A percentile compares a stretch with the other conserved stretches of the same genome.
Evolutionary conservation across 2,797 vertebrate genomes (phyloP).

Genomic region (Anabacerthia variegaticeps): DNA sequence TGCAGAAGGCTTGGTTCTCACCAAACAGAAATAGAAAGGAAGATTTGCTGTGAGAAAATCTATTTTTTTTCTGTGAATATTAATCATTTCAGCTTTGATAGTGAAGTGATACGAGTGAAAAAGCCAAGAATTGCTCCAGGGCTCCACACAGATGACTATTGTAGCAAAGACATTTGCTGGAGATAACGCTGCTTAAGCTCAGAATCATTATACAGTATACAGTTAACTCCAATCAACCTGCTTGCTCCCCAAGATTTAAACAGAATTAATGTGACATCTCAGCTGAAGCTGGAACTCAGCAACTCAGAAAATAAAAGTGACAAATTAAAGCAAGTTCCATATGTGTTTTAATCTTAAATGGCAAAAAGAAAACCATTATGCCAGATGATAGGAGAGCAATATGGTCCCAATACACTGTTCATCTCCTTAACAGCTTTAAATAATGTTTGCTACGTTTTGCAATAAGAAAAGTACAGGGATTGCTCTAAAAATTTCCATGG

Average conservation of each 20-base stretch:
- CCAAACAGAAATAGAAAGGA: constrained; percentile 52
- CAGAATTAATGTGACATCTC: constrained; percentile 58
- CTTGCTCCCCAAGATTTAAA: constrained; percentile 47
- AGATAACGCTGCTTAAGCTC: constrained; percentile 62
- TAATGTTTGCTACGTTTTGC: not conserved
- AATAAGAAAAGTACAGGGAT: not conserved
- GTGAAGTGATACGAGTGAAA: constrained; percentile 53
- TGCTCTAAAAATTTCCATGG: not conserved
- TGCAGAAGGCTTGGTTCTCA: constrained; percentile 47
- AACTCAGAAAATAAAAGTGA: constrained; percentile 61
- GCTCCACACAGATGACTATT: constrained; percentile 58
- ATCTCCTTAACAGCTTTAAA: constrained; percentile 40
- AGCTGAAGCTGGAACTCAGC: constrained; percentile 43
- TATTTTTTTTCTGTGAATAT: constrained; percentile 62
- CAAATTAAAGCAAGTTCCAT: constrained; percentile 67
- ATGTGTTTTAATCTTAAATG: constrained; percentile 66
- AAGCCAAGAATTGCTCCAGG: constrained; percentile 59
- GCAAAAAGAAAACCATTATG: constrained; percentile 54
- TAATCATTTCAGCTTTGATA: constrained; percentile 68
- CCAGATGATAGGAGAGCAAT: constrained; percentile 54
- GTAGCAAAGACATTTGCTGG: constrained; percentile 59
- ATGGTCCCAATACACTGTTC: constrained; percentile 34
- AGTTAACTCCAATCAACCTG: constrained; percentile 53
- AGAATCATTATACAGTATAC: constrained; percentile 45
- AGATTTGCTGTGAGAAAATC: constrained; percentile 42